Base-by-base conservation (phyloP, 2,113 vertebrate genomes). In the Indicator indicator region DNA sequence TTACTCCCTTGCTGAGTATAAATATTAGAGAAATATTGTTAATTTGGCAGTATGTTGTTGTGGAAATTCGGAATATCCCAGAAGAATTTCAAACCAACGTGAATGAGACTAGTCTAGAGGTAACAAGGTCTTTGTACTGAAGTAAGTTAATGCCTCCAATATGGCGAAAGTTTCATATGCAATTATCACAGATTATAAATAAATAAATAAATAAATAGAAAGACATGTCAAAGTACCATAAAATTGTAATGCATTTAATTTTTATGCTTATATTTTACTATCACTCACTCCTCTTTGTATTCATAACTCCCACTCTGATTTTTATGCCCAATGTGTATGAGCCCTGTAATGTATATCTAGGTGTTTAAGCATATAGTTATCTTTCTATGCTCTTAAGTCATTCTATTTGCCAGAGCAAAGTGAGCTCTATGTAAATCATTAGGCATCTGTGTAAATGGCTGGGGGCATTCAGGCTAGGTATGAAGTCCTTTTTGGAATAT, bases 21-120 rank as follows among this genome's bases (percentile, higher is more conserved):
- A 89, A 72, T 82, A 67, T 69, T 54, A 92, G 69, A 84, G 20
- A 81, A 78, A 60, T 71, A 44, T 19, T 64, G 26, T 70, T 72
- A 78, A 78, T 71, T 90, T 77, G 90, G 32, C 32, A 73, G n/a
- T 33, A 38, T 24, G 52, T 64, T 82, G 19, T 38, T 79, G 40
- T 36, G 40, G 50, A 63, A 44, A 69, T 89, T 79, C 55, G 40
- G 82, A 82, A 78, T 27, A 69, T 15, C 48, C 52, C 30, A 50
- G 30, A 75, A 86, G 4, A 4, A 68, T 90, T 72, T 83, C 24
- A 85, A 59, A 65, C 8, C 23, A 70, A 12, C 5, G 7, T 50
- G n/a, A 42, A 38, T 26, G 27, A 81, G 13, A 62, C 9, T 52
- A 19, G 40, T 65, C 24, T 27, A 68, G 65, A 62, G 19, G 32